Percentiles rank a stretch among this genome's conserved stretches.
phyloP scores from a whole-genome alignment of 2,888 invertebrate genomes.

The Volucella inflata region DNA sequence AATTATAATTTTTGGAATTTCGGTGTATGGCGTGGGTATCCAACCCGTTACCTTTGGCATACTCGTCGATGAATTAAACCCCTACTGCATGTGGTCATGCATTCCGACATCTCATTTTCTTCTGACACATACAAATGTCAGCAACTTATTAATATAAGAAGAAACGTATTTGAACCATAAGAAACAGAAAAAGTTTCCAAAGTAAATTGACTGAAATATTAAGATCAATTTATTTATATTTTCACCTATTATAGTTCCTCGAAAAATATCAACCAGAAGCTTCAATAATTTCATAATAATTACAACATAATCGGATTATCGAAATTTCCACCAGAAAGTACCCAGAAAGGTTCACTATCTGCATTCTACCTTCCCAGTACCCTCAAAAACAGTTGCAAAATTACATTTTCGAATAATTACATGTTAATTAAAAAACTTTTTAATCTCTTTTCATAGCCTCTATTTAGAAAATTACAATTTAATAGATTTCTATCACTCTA shows the following conservation, averaged over 20 bases:
- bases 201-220: background rate
- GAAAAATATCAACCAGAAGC: background rate
- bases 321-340: background rate
- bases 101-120: no score
- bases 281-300: slow-evolving; percentile 26
- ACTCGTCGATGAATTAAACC: no score
- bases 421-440: slow-evolving; percentile 9
- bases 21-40: no score
- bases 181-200: background rate
- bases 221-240: no score
- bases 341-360: background rate
- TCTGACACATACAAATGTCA: no score
- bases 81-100: no score
- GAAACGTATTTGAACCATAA: no score
- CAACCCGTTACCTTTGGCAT: no score
- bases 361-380: background rate
- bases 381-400: background rate
- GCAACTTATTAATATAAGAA: no score
- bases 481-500: background rate
- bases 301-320: slow-evolving; percentile 51
- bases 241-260: no score
- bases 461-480: background rate
- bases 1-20: no score
- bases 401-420: slow-evolving; percentile 31
- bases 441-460: slow-evolving; percentile 5